These are phyloP conservation scores for Argynnis bischoffii DNA, from an alignment of 2,888 invertebrate species.

Conservation along the genomic window DNA sequence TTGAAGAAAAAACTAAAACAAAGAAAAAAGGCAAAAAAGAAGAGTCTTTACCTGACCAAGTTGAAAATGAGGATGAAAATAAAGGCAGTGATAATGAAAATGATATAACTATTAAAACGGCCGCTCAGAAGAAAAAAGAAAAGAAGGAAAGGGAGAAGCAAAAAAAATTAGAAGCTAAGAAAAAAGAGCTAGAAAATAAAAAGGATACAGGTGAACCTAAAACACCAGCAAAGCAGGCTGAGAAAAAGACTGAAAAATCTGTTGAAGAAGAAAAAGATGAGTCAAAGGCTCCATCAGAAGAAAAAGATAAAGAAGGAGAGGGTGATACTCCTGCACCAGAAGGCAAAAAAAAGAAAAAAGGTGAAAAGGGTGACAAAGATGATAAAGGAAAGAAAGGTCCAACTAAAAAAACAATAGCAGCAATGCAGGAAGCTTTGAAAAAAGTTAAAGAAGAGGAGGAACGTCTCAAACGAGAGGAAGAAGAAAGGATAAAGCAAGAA, in stretches of 20 bases:
- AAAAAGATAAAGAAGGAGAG: slow-evolving; percentile 60
- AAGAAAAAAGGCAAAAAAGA: slow-evolving; percentile 71
- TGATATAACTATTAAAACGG: slow-evolving; percentile 87
- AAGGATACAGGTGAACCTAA: slow-evolving; percentile 57
- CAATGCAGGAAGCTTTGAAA: slow-evolving; percentile 95
- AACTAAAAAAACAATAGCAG: slow-evolving; percentile 92
- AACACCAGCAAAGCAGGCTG: slow-evolving; percentile 45
- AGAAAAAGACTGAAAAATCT: slow-evolving; percentile 52
- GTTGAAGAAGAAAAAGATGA: slow-evolving; percentile 68
- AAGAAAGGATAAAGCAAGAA: slow-evolving; percentile 88
- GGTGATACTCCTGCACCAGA: slow-evolving; percentile 61
- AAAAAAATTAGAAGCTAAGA: slow-evolving; percentile 87
- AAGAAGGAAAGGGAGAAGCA: slow-evolving; percentile 92
- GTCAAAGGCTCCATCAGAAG: slow-evolving; percentile 60
- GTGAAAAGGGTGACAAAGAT: slow-evolving; percentile 79
- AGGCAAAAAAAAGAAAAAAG: slow-evolving; percentile 76
- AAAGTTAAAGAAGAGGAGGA: slow-evolving; percentile 96
- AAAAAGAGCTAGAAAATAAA: slow-evolving; percentile 71
- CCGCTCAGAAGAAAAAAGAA: slow-evolving; percentile 94
- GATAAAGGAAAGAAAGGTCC: slow-evolving; percentile 86
- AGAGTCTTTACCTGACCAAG: slow-evolving; percentile 52
- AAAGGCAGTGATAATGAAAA: slow-evolving; percentile 80
- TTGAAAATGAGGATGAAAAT: slow-evolving; percentile 59
- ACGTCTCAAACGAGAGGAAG: slow-evolving; percentile 86
- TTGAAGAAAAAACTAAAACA: slow-evolving; percentile 66